These are phyloP conservation scores for Sinodicranocentrus sp. DNA, from an alignment of 2,888 invertebrate species.

Conservation along the genomic window DNA sequence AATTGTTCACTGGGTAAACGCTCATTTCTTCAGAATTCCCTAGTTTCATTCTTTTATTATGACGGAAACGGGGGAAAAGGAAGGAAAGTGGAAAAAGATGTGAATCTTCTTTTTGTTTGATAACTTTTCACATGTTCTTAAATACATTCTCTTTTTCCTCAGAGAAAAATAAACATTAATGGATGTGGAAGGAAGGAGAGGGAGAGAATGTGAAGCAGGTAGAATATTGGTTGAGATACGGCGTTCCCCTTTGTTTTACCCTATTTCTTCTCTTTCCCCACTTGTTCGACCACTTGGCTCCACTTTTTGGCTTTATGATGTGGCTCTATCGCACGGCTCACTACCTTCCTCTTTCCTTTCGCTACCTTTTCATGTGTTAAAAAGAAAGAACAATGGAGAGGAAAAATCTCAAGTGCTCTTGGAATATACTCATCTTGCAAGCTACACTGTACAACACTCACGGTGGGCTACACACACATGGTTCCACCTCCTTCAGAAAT, in stretches of 20 bases:
- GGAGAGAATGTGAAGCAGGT: not conserved
- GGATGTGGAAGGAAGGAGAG: slow-evolving; percentile 32
- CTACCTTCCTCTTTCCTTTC: slow-evolving; percentile 31
- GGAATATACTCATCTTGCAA: slow-evolving; percentile 21
- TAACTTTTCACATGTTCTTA: slow-evolving; percentile 8
- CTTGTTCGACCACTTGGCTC: slow-evolving; percentile 42
- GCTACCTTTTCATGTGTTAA: slow-evolving; percentile 43
- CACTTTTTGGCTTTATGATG: slow-evolving; percentile 49
- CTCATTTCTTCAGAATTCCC: not conserved
- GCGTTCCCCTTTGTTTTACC: slow-evolving; percentile 24
- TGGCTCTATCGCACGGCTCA: slow-evolving; percentile 17
- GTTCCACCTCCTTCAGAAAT: slow-evolving; percentile 30
- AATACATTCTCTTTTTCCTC: not conserved
- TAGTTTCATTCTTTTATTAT: slow-evolving; percentile 4
- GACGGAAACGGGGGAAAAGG: not conserved
- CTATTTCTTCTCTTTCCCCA: slow-evolving; percentile 27
- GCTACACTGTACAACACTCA: not conserved
- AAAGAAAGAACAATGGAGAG: slow-evolving; percentile 47
- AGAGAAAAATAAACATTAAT: slow-evolving; percentile 50
- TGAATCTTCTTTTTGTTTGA: slow-evolving; percentile 16
- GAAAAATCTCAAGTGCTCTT: slow-evolving; percentile 46
- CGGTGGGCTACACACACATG: not conserved
- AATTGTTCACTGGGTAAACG: slow-evolving; percentile 1
- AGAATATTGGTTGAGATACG: not conserved
- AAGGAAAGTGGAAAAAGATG: slow-evolving; percentile 18